These are phyloP conservation scores for Copsychus sechellarum DNA, from an alignment of 2,113 vertebrate genomes.

Conservation along the genomic window DNA sequence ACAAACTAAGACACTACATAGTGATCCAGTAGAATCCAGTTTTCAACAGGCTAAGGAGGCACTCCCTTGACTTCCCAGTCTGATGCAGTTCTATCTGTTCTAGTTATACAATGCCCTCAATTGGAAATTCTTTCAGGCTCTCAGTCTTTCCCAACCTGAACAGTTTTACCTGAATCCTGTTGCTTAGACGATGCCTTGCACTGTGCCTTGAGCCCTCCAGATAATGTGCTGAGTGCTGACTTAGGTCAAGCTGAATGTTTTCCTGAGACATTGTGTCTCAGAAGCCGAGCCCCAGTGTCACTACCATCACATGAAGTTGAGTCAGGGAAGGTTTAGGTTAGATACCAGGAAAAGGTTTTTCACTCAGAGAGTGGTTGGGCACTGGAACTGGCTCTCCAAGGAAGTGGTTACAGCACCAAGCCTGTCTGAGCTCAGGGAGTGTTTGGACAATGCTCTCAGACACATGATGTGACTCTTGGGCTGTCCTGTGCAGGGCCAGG, in stretches of 20 bases:
- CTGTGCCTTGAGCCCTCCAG: not conserved
- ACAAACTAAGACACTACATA: not conserved
- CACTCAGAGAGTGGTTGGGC: not conserved
- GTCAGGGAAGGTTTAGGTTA: not conserved
- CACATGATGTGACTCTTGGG: not conserved
- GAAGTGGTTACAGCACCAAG: not conserved
- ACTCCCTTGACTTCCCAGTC: not conserved
- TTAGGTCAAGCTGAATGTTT: not conserved
- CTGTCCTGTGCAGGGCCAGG: not conserved
- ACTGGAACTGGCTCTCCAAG: not conserved
- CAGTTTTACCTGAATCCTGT: fast-evolving
- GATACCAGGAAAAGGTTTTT: not conserved
- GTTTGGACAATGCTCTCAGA: not conserved
- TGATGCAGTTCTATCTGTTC: not conserved
- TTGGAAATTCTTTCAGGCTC: not conserved
- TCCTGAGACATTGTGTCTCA: not conserved
- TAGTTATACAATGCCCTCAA: not conserved
- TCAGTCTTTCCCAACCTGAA: not conserved
- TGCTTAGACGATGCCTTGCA: not conserved
- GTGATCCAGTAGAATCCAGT: not conserved
- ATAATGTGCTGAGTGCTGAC: not conserved
- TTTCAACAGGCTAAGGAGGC: not conserved
- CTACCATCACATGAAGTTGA: not conserved
- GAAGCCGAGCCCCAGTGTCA: not conserved
- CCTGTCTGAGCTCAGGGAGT: not conserved